These are phyloP conservation scores for Pseudorhombus dupliciocellatus DNA, from an alignment of 2,113 vertebrate genomes.

Conservation along the genomic window DNA sequence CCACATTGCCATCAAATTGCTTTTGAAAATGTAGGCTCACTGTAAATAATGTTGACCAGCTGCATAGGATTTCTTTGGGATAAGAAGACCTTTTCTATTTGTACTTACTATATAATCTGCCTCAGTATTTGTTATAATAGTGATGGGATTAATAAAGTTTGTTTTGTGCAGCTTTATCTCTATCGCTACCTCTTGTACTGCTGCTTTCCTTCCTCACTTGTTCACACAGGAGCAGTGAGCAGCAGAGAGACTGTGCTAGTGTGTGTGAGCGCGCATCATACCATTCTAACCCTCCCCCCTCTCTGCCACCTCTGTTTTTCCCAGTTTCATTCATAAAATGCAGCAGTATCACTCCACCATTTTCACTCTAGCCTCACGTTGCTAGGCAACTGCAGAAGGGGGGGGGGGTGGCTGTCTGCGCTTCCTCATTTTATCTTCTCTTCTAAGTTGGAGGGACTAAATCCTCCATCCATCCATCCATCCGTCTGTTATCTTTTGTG, in stretches of 20 bases:
- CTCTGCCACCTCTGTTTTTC: conserved; percentile 33
- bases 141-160: conserved; percentile 59
- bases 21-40: conserved; percentile 22
- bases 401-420: conserved; percentile 38
- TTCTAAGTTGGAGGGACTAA: conserved; percentile 24
- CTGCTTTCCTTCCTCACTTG: conserved; percentile 19
- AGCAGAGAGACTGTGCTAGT: background rate
- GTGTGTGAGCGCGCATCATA: background rate
- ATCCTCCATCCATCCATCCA: conserved; percentile 46
- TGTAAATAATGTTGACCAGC: conserved; percentile 61
- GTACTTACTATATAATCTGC: conserved; percentile 50
- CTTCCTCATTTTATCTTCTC: conserved; percentile 57
- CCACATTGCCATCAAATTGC: background rate
- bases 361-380: conserved; percentile 72
- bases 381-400: conserved; percentile 71
- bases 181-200: background rate
- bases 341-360: conserved; percentile 66
- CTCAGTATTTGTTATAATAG: conserved; percentile 44
- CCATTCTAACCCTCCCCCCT: conserved; percentile 37
- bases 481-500: conserved; percentile 34
- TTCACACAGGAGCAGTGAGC: conserved; percentile 10
- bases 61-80: conserved; percentile 40
- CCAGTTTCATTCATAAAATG: conserved; percentile 82
- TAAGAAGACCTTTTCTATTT: conserved; percentile 43
- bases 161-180: conserved; percentile 28